Conservation (phyloP, 1,140 invertebrate species). For the Drosophila bocki region DNA sequence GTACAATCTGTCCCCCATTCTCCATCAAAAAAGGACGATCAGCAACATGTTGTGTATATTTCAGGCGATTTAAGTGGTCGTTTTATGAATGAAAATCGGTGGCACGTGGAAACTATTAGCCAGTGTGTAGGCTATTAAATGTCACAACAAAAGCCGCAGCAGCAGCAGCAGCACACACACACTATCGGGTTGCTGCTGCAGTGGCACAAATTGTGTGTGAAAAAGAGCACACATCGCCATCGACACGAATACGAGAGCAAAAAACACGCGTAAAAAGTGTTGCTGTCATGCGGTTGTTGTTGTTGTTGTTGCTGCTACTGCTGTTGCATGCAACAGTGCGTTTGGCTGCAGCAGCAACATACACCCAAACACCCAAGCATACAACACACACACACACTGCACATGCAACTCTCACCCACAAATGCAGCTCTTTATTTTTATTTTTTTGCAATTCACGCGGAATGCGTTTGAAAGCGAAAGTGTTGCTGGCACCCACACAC, state of each 20-base stretch:
- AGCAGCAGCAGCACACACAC: conserved; percentile 28
- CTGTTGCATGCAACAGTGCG: conserved; percentile 72
- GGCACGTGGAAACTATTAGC: conserved; percentile 80
- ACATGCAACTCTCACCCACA: conserved; percentile 49
- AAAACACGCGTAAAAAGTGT: conserved; percentile 77
- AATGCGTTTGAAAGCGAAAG: conserved; percentile 79
- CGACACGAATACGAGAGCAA: conserved; percentile 41
- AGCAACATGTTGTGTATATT: conserved; percentile 47
- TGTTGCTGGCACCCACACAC: conserved; percentile 61
- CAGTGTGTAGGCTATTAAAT: conserved; percentile 73
- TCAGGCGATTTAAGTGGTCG: conserved; percentile 43
- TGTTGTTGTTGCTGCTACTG: conserved; percentile 34
- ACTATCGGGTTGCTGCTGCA: conserved; percentile 38
- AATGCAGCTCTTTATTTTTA: conserved; percentile 55
- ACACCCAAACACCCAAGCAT: conserved; percentile 10
- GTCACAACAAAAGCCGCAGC: conserved; percentile 66
- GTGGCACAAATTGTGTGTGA: conserved; percentile 76
- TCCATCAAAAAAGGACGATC: conserved; percentile 16
- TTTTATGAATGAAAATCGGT: conserved; percentile 78
- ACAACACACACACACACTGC: conserved; percentile 26
- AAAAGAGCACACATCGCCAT: conserved; percentile 56
- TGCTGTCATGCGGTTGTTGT: conserved; percentile 66
- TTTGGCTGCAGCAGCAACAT: conserved; percentile 58
- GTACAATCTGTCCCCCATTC: no score
- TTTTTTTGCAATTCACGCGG: conserved; percentile 73